Evolutionary conservation across 2,797 vertebrate genomes (phyloP), one percentile per base, ranked within the genome.

Genomic region (Manis pentadactyla): DNA sequence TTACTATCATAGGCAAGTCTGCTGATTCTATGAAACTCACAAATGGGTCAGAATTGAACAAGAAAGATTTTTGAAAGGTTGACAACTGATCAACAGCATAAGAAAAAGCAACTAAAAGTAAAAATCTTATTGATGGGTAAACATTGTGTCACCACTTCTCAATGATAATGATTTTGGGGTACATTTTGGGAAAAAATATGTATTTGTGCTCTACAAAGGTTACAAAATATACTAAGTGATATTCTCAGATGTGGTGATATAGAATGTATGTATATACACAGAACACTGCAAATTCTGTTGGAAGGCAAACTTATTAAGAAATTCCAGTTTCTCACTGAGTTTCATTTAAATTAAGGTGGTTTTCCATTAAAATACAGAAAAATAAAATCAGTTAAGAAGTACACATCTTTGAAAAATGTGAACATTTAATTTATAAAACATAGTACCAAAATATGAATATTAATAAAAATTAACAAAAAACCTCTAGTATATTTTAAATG

Each of bases 291-390:
- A 74, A 42, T 51, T 53, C 25, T 25, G 4, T 15, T 74, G 14
- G 37, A 89, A 87, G 64, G 17, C 39, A 81, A 92, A 83, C 59
- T 49, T 84, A 87, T 42, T 61, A 85, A 73, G 12, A 42, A 27
- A 71, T 84, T 93, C 34, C 19, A 84, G n/a, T 92, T 96, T 83
- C 31, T 73, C 77, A 74, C 17, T 77, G 69, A 90, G 66, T 93
- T 97, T 66, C 29, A 88, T 78, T 93, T 73, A 86, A 86, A 93
- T 90, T 96, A 95, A 31, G 17, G 46, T 71, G 23, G 84, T 81
- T 75, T 87, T 81, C 55, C 18, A 73, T 46, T n/a, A 39, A 89
- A 86, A 17, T 11, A 53, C 46, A 39, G 14, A 12, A 71, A 55
- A 78, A 51, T 25, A 77, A 77, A 85, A 61, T 64, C 23, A 83